Conservation (phyloP, 2,113 vertebrate genomes). For the Castor canadensis region DNA sequence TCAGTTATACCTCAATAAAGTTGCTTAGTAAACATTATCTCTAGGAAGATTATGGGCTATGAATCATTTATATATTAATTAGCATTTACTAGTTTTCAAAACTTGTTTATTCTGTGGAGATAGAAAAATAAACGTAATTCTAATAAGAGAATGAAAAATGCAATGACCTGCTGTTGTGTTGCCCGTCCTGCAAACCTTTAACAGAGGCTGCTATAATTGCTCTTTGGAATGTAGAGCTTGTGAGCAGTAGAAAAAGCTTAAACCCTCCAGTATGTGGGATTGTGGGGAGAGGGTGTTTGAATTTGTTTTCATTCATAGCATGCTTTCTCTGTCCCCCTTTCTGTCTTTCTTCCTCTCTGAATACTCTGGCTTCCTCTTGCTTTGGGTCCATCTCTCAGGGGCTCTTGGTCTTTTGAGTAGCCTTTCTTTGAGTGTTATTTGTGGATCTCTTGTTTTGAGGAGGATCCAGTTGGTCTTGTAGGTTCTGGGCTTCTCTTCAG, state of each 20-base stretch:
- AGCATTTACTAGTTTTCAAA: slow-evolving; percentile 1
- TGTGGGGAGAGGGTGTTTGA: too few relatives aligned
- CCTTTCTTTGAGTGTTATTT: background rate
- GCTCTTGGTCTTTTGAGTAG: background rate
- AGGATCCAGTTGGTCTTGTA: background rate
- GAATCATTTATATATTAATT: background rate
- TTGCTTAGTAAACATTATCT: background rate
- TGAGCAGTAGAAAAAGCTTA: background rate
- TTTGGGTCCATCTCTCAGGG: background rate
- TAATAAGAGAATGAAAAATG: background rate
- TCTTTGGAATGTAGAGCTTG: background rate
- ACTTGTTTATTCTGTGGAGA: background rate
- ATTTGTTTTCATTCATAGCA: background rate
- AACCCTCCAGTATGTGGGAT: background rate
- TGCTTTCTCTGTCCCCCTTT: background rate
- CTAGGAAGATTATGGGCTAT: background rate
- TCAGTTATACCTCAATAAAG: background rate
- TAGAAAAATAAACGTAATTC: slow-evolving; percentile 14
- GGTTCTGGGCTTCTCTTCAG: background rate
- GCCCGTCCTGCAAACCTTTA: background rate
- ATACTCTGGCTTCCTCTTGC: too few relatives aligned
- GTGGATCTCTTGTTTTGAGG: background rate
- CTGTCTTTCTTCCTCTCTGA: background rate
- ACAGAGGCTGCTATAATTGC: background rate
- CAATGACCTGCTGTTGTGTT: background rate